Evolutionary conservation across 2,888 invertebrate genomes (phyloP).

Genomic region (Volucella inflata): DNA sequence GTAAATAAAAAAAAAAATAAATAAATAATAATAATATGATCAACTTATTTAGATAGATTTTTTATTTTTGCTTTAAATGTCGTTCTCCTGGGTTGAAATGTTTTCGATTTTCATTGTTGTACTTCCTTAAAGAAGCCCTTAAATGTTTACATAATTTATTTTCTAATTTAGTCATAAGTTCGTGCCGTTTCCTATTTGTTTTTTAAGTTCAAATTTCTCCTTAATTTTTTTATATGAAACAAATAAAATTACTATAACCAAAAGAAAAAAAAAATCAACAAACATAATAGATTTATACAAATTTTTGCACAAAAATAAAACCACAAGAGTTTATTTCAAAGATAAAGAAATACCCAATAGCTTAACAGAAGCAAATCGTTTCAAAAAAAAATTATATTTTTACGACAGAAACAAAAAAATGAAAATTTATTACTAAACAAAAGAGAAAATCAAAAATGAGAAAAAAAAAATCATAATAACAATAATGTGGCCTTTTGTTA

Average conservation of each 20-base stretch:
- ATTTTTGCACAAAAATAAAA: conserved; percentile 62
- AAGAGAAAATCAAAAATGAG: conserved; percentile 14
- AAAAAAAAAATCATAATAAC: conserved; percentile 63
- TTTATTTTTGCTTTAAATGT: conserved; percentile 33
- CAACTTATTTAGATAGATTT: background rate
- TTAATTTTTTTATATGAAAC: conserved; percentile 19
- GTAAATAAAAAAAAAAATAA: conserved; percentile 63
- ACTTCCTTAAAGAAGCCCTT: no score
- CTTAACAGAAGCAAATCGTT: conserved; percentile 2
- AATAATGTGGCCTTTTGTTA: conserved; percentile 76
- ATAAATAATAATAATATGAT: background rate
- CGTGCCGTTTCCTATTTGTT: background rate
- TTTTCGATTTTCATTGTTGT: no score
- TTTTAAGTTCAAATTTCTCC: background rate
- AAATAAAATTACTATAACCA: conserved; percentile 15
- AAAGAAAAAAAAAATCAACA: conserved; percentile 8
- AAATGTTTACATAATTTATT: background rate
- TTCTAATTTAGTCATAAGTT: background rate
- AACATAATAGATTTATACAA: conserved; percentile 33
- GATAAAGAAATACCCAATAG: conserved; percentile 2
- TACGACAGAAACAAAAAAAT: background rate
- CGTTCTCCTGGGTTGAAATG: background rate
- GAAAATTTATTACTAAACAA: conserved; percentile 50
- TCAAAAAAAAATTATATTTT: conserved; percentile 13
- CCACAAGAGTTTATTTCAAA: conserved; percentile 38